These are phyloP conservation scores for Indicator maculatus DNA, from an alignment of 2,113 vertebrate species.

Conservation along the genomic window DNA sequence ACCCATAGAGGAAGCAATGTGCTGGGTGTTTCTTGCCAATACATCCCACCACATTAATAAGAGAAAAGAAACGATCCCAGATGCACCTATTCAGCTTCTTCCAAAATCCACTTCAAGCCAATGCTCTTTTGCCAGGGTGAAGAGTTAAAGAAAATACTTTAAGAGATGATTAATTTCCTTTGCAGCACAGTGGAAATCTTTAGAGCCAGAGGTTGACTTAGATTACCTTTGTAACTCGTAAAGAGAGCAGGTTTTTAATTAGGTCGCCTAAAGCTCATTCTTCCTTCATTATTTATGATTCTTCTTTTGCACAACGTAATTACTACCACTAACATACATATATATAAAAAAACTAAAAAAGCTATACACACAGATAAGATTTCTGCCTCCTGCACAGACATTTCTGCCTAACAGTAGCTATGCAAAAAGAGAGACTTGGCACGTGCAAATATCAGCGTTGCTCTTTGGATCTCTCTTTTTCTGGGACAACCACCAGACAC, in stretches of 20 bases:
- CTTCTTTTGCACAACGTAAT: conserved; percentile 54
- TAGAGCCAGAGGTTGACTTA: conserved; percentile 62
- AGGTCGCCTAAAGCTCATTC: conserved; percentile 66
- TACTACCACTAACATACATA: conserved; percentile 1
- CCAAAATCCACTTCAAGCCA: not conserved
- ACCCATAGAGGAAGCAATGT: not conserved
- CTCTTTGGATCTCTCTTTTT: not conserved
- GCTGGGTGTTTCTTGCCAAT: not conserved
- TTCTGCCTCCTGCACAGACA: not conserved
- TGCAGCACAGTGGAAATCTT: conserved; percentile 15
- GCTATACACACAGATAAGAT: not conserved
- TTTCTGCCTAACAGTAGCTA: not conserved
- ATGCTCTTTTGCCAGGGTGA: conserved; percentile 19
- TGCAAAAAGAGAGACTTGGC: not conserved
- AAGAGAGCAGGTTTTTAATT: conserved; percentile 68
- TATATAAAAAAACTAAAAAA: not conserved
- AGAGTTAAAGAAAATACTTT: not conserved
- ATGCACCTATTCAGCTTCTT: not conserved
- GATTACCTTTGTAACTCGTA: conserved; percentile 60
- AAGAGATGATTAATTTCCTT: conserved; percentile 40
- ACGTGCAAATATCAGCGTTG: fast-evolving
- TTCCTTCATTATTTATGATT: conserved; percentile 67
- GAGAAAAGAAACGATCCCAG: not conserved
- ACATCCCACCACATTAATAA: not conserved
- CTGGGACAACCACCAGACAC: not conserved